phyloP scores from a whole-genome alignment of 2,797 vertebrate genomes.

The Pelobates cultripes region DNA sequence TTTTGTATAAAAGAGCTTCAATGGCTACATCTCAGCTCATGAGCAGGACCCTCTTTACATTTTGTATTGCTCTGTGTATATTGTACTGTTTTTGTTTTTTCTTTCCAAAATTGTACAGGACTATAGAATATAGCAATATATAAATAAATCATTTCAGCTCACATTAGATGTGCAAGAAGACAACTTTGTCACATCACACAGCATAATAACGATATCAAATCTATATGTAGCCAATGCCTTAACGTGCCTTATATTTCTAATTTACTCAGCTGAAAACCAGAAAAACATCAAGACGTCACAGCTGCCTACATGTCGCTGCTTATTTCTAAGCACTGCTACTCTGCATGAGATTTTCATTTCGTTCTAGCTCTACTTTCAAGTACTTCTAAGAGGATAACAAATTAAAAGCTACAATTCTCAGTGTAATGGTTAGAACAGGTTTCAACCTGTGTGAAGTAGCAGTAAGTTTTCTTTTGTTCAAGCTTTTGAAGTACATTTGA shows the following conservation, averaged over 20 bases:
- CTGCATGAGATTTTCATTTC: background rate
- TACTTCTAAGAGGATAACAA: background rate
- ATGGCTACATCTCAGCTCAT: no score
- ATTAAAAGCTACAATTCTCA: background rate
- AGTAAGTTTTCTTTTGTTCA: no score
- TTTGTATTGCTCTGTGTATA: no score
- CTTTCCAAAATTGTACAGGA: no score
- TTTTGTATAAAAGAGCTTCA: no score
- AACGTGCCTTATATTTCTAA: background rate
- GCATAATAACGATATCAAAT: background rate
- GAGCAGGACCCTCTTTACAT: no score
- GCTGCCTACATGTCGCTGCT: background rate
- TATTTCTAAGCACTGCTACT: background rate
- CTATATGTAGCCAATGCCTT: background rate
- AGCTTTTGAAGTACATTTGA: no score
- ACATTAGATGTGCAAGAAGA: background rate
- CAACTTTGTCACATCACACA: background rate
- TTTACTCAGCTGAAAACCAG: background rate
- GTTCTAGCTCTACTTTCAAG: background rate
- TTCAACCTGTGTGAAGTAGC: no score
- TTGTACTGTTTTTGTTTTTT: no score
- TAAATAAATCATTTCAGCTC: no score
- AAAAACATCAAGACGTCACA: background rate
- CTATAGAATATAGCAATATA: no score
- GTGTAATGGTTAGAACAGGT: no score